Percentiles rank a stretch among this genome's conserved stretches.
These are phyloP conservation scores for Onchidella celtica DNA, from an alignment of 2,888 invertebrate genomes.

Conservation along the genomic window DNA sequence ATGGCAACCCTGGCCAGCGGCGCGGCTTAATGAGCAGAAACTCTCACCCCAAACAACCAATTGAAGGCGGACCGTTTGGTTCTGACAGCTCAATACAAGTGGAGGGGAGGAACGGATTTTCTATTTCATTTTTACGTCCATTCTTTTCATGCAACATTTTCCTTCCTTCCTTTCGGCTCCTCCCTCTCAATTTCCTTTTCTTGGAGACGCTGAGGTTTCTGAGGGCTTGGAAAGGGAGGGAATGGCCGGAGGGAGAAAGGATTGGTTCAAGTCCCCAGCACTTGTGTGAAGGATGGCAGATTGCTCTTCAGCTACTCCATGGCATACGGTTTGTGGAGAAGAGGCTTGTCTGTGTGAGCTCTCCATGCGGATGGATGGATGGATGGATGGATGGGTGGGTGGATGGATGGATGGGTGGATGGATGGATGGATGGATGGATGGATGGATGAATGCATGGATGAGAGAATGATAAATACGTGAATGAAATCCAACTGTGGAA, in stretches of 20 bases:
- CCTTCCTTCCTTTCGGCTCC: neutral
- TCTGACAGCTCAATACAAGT: neutral
- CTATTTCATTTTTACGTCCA: neutral
- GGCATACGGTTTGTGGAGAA: neutral
- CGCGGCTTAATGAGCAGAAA: slow-evolving; percentile 2
- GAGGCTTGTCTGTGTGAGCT: neutral
- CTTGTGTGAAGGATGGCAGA: neutral
- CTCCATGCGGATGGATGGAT: neutral
- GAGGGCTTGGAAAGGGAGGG: neutral
- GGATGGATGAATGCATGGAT: neutral
- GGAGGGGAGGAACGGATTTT: neutral
- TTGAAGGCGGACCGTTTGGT: neutral
- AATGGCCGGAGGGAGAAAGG: slow-evolving; percentile 1
- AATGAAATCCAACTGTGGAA: too few relatives aligned
- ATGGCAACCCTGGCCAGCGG: neutral
- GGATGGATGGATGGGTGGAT: neutral
- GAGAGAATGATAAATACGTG: too few relatives aligned
- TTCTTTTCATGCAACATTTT: neutral
- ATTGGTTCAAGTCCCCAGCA: neutral
- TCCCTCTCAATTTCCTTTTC: neutral
- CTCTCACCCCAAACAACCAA: neutral
- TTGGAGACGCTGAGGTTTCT: neutral
- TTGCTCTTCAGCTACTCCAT: neutral
- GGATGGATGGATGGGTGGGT: neutral
- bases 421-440: neutral